phyloP scores from a whole-genome alignment of 2,888 invertebrate species.

The Strigamia transsilvanica region DNA sequence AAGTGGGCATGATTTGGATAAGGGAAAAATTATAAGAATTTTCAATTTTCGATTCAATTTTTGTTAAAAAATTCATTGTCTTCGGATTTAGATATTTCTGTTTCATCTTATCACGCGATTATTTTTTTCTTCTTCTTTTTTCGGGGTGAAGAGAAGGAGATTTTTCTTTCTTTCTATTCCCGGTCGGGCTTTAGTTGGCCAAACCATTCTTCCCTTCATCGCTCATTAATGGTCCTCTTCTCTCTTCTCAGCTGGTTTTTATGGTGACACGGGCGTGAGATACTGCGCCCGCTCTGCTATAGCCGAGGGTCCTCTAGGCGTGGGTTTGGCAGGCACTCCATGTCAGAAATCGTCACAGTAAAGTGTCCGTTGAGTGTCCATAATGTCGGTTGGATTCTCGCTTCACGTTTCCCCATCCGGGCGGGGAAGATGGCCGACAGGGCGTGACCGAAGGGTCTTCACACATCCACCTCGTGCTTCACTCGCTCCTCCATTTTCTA shows the following conservation, averaged over 20 bases:
- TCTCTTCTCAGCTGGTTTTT: conserved; percentile 21
- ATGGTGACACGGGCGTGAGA: conserved; percentile 30
- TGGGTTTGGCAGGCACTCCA: conserved; percentile 30
- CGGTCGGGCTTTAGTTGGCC: conserved; percentile 24
- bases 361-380: conserved; percentile 44
- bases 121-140: background rate
- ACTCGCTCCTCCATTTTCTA: conserved; percentile 21
- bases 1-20: conserved; percentile 6
- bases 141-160: background rate
- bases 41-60: background rate
- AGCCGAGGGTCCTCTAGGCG: conserved; percentile 30
- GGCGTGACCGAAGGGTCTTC: conserved; percentile 30
- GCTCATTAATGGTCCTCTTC: conserved; percentile 21
- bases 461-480: conserved; percentile 30
- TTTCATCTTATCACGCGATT: background rate
- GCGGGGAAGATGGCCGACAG: conserved; percentile 30
- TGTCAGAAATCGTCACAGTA: conserved; percentile 48
- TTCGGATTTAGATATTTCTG: background rate
- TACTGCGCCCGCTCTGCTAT: conserved; percentile 30
- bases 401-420: conserved; percentile 44
- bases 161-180: background rate
- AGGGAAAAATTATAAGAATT: background rate
- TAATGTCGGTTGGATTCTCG: conserved; percentile 43
- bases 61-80: background rate
- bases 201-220: conserved; percentile 13